phyloP scores from a whole-genome alignment of 2,797 vertebrate genomes.

The Phrynocephalus guinanensis region DNA sequence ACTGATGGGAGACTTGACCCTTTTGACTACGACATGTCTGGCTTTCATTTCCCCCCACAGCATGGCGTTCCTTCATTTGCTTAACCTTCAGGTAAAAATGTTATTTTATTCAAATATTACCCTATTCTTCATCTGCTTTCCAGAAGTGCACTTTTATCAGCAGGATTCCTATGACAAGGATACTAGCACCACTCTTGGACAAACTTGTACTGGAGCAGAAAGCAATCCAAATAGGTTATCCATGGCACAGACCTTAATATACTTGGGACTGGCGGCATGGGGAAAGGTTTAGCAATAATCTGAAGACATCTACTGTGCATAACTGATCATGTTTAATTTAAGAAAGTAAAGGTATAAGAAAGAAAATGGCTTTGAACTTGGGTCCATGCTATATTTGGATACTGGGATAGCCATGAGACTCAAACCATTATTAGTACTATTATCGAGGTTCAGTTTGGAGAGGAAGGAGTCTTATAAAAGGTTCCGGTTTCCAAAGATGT shows the following conservation, averaged over 20 bases:
- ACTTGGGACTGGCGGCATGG: slow-evolving; percentile 48
- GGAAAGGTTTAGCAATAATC: slow-evolving; percentile 60
- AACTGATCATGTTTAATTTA: slow-evolving; percentile 57
- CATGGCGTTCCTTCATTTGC: slow-evolving; percentile 20
- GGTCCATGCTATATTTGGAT: slow-evolving; percentile 80
- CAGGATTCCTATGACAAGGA: slow-evolving; percentile 68
- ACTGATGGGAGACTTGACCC: slow-evolving; percentile 48
- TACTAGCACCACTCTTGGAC: slow-evolving; percentile 70
- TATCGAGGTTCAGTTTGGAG: slow-evolving; percentile 63
- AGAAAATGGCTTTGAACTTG: slow-evolving; percentile 72
- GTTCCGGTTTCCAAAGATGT: slow-evolving; percentile 98
- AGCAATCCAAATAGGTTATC: slow-evolving; percentile 68
- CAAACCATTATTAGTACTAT: slow-evolving; percentile 52
- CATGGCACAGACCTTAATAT: slow-evolving; percentile 53
- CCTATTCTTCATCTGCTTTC: slow-evolving; percentile 64
- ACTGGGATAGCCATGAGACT: slow-evolving; percentile 77
- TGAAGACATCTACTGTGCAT: slow-evolving; percentile 68
- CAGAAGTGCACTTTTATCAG: slow-evolving; percentile 66
- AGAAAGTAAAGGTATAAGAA: slow-evolving; percentile 65
- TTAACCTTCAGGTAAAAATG: slow-evolving; percentile 53
- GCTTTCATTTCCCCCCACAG: not conserved
- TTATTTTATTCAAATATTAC: slow-evolving; percentile 51
- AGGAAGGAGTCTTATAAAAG: slow-evolving; percentile 87
- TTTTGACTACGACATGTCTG: slow-evolving; percentile 47
- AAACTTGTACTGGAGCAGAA: slow-evolving; percentile 61